Evolutionary conservation across 2,113 vertebrate genomes (phyloP), one percentile per base, ranked within the genome.

Genomic region (Tupaia chinensis): DNA sequence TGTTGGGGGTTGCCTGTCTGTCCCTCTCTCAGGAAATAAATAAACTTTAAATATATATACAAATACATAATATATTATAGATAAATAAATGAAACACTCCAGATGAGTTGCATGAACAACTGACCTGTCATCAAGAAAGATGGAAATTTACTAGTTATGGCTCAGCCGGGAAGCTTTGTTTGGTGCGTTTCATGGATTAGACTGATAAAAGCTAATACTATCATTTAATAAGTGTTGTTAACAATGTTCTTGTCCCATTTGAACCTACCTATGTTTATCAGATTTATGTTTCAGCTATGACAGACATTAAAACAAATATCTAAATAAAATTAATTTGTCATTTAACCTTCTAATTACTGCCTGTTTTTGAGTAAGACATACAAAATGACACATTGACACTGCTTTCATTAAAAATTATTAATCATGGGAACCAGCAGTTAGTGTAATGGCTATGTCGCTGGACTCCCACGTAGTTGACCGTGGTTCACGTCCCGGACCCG

Each of bases 311-410:
- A 84, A 12, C 79, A 93, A 97, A 81, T 91, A 95, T 88, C 73
- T 95, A 91, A 91, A 88, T 87, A 70, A 97, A 89, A 95, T 89
- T 20, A 96, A 93, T 78, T 69, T 82, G 29, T 32, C 94, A 89
- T 22, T 85, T 93, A 89, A 73, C 63, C 54, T 79, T 80, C 81
- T 87, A 95, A 94, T 95, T 92, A 65, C 66, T 81, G 17, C 25
- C 70, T 93, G 25, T 73, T 95, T 91, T 70, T 58, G 92, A 96
- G 69, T 44, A 82, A 65, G 54, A 93, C 53, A 95, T 73, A 89
- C 86, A 94, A 90, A 89, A 76, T 80, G 85, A 69, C 23, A 96
- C 9, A 82, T 0, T 86, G 65, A 61, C 74, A 96, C 14, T 89
- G n/a, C 22, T 89, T 79, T 94, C 58, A 95, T 32, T 89, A 87